Percentiles rank a stretch among this genome's conserved stretches.
Evolutionary conservation across 2,888 invertebrate species (phyloP).

Genomic region (Hirudinaria manillensis): DNA sequence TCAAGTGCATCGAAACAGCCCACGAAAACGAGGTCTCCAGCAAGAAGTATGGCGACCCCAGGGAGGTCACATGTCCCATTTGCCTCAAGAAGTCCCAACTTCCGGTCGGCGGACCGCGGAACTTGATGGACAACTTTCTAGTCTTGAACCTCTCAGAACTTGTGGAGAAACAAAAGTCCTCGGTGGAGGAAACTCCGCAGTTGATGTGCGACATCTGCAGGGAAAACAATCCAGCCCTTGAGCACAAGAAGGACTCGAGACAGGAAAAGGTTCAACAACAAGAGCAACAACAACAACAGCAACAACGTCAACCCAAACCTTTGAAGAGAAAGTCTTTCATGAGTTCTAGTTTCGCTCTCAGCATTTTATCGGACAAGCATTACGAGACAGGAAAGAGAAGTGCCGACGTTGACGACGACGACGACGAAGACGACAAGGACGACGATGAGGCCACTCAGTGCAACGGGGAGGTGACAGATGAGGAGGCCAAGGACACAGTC

Average conservation of each 20-base stretch:
- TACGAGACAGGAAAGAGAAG: neutral
- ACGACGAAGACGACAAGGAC: neutral
- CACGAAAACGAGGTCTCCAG: conserved; percentile 26
- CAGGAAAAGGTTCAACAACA: neutral
- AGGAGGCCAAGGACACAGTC: neutral
- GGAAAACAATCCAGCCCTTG: neutral
- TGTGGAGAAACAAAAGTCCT: conserved; percentile 12
- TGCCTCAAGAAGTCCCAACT: conserved; percentile 39
- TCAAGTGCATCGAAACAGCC: conserved; percentile 25
- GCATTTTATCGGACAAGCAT: neutral
- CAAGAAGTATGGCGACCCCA: conserved; percentile 37
- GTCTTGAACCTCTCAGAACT: conserved; percentile 36
- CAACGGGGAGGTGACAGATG: neutral
- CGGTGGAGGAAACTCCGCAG: neutral
- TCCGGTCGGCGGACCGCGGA: conserved; percentile 38
- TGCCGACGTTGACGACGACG: neutral
- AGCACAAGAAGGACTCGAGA: neutral
- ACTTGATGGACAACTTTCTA: conserved; percentile 40
- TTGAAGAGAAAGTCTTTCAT: conserved; percentile 1
- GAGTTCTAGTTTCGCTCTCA: neutral
- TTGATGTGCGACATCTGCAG: neutral
- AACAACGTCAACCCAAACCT: neutral
- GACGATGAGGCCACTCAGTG: neutral
- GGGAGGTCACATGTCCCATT: conserved; percentile 41
- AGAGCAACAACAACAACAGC: conserved; percentile 1